These are phyloP conservation scores for Alsophila aescularia DNA, from an alignment of 2,888 invertebrate genomes.

Conservation along the genomic window DNA sequence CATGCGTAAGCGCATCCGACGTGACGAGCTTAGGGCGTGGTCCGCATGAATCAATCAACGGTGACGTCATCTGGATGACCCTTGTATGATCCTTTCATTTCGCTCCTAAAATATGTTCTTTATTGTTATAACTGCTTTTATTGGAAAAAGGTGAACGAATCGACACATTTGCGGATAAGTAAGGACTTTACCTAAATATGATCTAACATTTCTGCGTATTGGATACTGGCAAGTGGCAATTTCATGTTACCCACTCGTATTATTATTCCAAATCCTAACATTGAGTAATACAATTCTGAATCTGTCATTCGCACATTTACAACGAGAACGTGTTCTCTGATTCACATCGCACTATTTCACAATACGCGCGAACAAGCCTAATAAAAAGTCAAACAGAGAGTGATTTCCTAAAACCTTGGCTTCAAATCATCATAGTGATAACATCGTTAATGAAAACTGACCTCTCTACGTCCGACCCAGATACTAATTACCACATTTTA, in stretches of 20 bases:
- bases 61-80: conserved; percentile 72
- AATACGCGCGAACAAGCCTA: conserved; percentile 29
- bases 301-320: conserved; percentile 18
- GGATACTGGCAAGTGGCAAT: background rate
- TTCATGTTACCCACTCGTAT: background rate
- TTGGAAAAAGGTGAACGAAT: background rate
- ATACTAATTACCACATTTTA: conserved; percentile 58
- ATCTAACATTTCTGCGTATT: background rate
- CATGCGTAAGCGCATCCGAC: conserved; percentile 66
- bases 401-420: conserved; percentile 71
- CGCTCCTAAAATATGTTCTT: background rate
- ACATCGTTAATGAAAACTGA: conserved; percentile 73
- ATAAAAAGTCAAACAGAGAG: conserved; percentile 36
- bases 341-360: conserved; percentile 25
- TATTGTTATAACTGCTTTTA: conserved; percentile 5
- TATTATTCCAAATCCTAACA: background rate
- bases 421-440: conserved; percentile 68
- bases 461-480: conserved; percentile 77
- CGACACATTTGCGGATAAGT: too few species aligned
- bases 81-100: conserved; percentile 27
- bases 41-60: conserved; percentile 68
- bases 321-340: conserved; percentile 22
- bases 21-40: conserved; percentile 37
- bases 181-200: too few species aligned
- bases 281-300: conserved; percentile 11